Base-by-base conservation (phyloP, 2,113 vertebrate genomes). In the Hyaena hyaena region DNA sequence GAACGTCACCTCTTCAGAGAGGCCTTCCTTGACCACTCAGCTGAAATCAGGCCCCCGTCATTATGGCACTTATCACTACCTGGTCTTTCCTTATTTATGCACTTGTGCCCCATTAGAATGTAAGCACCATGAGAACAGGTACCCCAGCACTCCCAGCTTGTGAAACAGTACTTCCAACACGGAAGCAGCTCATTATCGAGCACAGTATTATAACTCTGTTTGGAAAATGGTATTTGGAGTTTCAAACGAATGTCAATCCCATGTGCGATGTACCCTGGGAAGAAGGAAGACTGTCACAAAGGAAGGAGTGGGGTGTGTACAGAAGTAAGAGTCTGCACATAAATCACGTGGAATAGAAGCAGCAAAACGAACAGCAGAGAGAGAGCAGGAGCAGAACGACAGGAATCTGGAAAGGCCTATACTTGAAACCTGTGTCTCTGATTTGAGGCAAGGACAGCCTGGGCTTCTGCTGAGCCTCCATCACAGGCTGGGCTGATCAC, bases 401-500 rank as follows among this genome's bases (percentile, higher is more conserved):
- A 7, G 81, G 39, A n/a, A 88, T 21, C 76, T 86, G 55, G 53
- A 28, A 68, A 76, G 19, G 4, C 12, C 69, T 84, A 69, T 19
- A 3, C 19, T 69, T 93, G 90, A 87, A 92, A 89, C 86, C 71
- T 0, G 14, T 50, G 61, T 63, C 71, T 83, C 61, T 66, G 74
- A 63, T 21, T 71, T 35, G 63, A 80, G 26, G 53, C 63, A 87
- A 94, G 92, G 92, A 84, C 77, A 98, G 74, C 35, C 24, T 80
- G 80, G n/a, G 43, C 87, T 93, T 92, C 55, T 2, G 15, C 6
- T 43, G 53, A 87, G 74, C 53, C 23, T 81, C 79, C 19, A 4
- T 2, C 11, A 65, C 28, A 48, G 73, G 48, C 50, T 24, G 81
- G 10, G 33, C 24, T 65, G 86, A 35, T 10, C 3, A 19, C 19